phyloP scores from a whole-genome alignment of 2,888 invertebrate genomes.

The Cosmopolites sordidus region DNA sequence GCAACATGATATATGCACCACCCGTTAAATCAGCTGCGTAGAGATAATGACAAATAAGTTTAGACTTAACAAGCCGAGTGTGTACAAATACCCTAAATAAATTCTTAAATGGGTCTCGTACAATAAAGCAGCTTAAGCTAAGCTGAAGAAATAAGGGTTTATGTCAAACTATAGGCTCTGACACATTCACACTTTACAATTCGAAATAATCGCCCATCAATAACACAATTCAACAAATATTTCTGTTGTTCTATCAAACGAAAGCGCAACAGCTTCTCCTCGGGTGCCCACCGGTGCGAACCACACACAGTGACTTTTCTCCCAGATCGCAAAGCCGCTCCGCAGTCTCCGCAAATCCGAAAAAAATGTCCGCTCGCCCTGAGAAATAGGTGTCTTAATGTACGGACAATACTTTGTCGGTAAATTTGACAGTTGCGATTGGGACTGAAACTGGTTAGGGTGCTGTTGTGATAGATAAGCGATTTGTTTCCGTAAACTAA shows the following conservation, averaged over 20 bases:
- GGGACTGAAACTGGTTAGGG: background rate
- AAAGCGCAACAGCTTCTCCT: slow-evolving; percentile 2
- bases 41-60: too few species aligned
- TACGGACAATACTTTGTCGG: slow-evolving; percentile 26
- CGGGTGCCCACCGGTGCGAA: slow-evolving; percentile 15
- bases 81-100: too few species aligned
- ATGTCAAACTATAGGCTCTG: too few species aligned
- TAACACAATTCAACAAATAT: background rate
- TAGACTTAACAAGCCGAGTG: too few species aligned
- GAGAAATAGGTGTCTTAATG: slow-evolving; percentile 21
- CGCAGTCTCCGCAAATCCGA: slow-evolving; percentile 15
- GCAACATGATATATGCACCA: too few species aligned
- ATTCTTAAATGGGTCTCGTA: too few species aligned
- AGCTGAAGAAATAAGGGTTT: too few species aligned
- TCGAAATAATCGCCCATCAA: too few species aligned
- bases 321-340: background rate
- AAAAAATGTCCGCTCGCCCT: slow-evolving; percentile 18
- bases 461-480: background rate
- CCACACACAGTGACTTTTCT: slow-evolving; percentile 21
- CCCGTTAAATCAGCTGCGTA: too few species aligned
- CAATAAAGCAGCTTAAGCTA: too few species aligned
- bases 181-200: too few species aligned
- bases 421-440: slow-evolving; percentile 4
- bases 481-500: too few species aligned
- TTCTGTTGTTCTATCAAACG: background rate